Evolutionary conservation across 1,140 invertebrate genomes (phyloP).

Genomic region (Schlechtendalia chinensis): DNA sequence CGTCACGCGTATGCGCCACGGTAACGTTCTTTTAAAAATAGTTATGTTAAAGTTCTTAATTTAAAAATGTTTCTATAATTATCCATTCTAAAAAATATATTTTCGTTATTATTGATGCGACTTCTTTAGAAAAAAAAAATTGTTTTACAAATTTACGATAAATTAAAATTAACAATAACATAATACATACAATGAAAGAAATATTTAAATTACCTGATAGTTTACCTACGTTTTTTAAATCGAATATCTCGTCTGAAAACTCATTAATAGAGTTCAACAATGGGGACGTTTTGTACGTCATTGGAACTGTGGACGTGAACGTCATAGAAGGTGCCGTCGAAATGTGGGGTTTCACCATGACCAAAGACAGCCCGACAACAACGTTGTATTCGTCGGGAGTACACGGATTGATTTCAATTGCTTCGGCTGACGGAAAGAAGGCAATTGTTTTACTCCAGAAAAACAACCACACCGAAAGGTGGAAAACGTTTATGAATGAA

Average conservation of each 20-base stretch:
- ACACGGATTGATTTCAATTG: conserved; percentile 13
- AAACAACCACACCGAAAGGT: neutral
- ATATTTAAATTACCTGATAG: conserved; percentile 16
- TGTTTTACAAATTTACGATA: too few relatives aligned
- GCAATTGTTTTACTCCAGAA: conserved; percentile 1
- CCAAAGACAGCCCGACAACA: neutral
- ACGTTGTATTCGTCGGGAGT: conserved; percentile 4
- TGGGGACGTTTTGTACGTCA: neutral
- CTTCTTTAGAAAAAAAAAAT: too few relatives aligned
- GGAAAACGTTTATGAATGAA: conserved; percentile 26
- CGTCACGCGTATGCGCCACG: too few relatives aligned
- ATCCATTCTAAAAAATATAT: too few relatives aligned
- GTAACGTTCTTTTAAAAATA: too few relatives aligned
- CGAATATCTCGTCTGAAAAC: neutral
- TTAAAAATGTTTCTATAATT: too few relatives aligned
- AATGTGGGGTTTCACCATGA: conserved; percentile 21
- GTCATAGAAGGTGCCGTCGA: conserved; percentile 2
- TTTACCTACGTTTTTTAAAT: conserved; percentile 4
- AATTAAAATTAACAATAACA: too few relatives aligned
- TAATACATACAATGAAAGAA: conserved; percentile 14
- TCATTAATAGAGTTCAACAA: neutral
- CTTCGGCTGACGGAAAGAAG: neutral
- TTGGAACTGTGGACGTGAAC: neutral
- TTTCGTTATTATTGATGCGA: too few relatives aligned
- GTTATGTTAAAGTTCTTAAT: too few relatives aligned